Percentiles rank a stretch among this genome's conserved stretches.
These are phyloP conservation scores for Mesocricetus auratus DNA, from an alignment of 2,113 vertebrate genomes.

Conservation along the genomic window DNA sequence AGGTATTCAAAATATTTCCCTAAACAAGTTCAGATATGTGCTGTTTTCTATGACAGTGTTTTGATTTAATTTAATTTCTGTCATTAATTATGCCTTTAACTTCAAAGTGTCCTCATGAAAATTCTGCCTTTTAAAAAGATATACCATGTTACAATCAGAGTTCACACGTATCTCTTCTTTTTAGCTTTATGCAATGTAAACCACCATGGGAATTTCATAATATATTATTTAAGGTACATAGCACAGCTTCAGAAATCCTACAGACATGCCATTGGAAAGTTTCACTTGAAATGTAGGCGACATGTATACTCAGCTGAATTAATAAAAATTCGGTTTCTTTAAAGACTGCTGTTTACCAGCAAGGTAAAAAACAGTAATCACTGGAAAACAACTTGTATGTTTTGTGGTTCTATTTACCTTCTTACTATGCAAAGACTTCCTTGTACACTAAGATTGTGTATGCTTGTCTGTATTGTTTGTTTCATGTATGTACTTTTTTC, in stretches of 20 bases:
- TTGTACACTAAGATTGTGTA: neutral
- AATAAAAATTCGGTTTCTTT: neutral
- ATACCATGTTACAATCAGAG: neutral
- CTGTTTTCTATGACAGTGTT: neutral
- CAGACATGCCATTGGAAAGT: neutral
- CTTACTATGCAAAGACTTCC: neutral
- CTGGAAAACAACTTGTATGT: neutral
- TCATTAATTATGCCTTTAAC: neutral
- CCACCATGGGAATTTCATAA: constrained; percentile 4
- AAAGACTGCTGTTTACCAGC: neutral
- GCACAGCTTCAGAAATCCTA: constrained; percentile 3
- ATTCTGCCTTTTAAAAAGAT: neutral
- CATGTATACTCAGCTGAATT: neutral
- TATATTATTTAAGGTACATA: constrained; percentile 41
- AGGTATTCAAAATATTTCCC: neutral
- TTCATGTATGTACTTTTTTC: neutral
- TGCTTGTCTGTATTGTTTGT: neutral
- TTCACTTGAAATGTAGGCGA: constrained; percentile 19
- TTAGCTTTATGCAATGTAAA: neutral
- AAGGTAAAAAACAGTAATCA: neutral
- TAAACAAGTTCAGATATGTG: neutral
- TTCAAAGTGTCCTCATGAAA: neutral
- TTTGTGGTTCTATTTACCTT: neutral
- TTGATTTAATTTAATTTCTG: neutral
- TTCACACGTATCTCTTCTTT: neutral